Evolutionary conservation across 2,113 vertebrate species (phyloP).

Genomic region (Xiphias gladius): DNA sequence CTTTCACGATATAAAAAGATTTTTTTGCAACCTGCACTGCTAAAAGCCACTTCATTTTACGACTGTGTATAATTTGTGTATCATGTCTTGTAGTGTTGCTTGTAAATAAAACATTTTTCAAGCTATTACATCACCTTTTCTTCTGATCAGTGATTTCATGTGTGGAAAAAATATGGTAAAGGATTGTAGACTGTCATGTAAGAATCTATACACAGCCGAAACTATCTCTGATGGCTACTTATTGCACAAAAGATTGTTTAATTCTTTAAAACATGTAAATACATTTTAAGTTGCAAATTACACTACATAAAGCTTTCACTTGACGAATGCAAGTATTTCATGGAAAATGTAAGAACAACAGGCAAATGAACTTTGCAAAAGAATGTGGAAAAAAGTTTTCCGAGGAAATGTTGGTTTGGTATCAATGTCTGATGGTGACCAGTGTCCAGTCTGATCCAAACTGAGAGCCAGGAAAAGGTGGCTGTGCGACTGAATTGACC

Average conservation of each 20-base stretch:
- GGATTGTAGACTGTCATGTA: neutral
- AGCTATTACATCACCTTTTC: slow-evolving; percentile 10
- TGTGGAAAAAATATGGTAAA: slow-evolving; percentile 24
- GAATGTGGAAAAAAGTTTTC: neutral
- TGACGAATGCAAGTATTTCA: neutral
- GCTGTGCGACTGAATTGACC: neutral
- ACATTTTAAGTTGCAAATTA: neutral
- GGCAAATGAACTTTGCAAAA: neutral
- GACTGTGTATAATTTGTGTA: slow-evolving; percentile 46
- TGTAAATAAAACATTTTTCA: slow-evolving; percentile 67
- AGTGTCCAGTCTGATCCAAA: slow-evolving; percentile 3
- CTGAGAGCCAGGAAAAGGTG: neutral
- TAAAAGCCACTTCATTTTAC: slow-evolving; percentile 49
- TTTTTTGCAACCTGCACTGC: slow-evolving; percentile 58
- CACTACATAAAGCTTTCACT: slow-evolving; percentile 6
- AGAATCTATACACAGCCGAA: slow-evolving; percentile 4
- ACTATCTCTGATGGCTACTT: neutral
- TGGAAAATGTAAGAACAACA: neutral
- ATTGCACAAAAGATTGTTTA: slow-evolving; percentile 11
- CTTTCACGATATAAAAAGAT: neutral
- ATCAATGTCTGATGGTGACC: neutral
- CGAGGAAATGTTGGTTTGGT: slow-evolving; percentile 1
- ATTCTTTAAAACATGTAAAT: slow-evolving; percentile 18
- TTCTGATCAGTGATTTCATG: slow-evolving; percentile 51
- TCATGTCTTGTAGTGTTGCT: slow-evolving; percentile 14